Conservation (phyloP, 1,140 invertebrate species). For the Drosophila punjabiensis region DNA sequence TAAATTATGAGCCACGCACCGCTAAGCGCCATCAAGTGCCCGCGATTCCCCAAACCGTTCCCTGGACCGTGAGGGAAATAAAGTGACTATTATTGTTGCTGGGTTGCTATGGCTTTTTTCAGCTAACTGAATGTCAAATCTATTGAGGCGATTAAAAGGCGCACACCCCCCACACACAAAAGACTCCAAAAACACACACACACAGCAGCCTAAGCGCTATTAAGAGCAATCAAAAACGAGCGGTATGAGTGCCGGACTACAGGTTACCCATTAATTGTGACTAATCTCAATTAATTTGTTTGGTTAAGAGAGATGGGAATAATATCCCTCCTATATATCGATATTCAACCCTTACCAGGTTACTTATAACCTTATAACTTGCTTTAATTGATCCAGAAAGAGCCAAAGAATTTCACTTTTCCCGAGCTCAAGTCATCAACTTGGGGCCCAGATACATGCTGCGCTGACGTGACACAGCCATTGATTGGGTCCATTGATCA, state of each 20-base stretch:
- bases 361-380: neutral
- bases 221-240: conserved; percentile 60
- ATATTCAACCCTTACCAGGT: neutral
- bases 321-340: neutral
- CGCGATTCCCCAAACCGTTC: neutral
- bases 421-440: conserved; percentile 14
- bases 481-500: conserved; percentile 65
- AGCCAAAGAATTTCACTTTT: neutral
- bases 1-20: conserved; percentile 70
- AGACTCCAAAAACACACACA: conserved; percentile 10
- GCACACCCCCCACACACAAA: conserved; percentile 7
- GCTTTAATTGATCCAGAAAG: neutral
- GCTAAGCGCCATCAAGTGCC: conserved; percentile 45
- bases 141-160: conserved; percentile 71
- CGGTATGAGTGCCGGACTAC: conserved; percentile 1
- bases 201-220: conserved; percentile 62
- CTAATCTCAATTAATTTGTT: too few relatives aligned
- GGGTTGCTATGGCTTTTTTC: conserved; percentile 25
- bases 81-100: conserved; percentile 24
- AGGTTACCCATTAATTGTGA: neutral
- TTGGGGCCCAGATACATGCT: conserved; percentile 24
- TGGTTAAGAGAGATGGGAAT: neutral
- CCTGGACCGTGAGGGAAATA: conserved; percentile 28
- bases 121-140: conserved; percentile 82
- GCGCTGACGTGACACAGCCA: conserved; percentile 54